These are phyloP conservation scores for Hyppa rectilinea DNA, from an alignment of 2,888 invertebrate species.

Conservation along the genomic window DNA sequence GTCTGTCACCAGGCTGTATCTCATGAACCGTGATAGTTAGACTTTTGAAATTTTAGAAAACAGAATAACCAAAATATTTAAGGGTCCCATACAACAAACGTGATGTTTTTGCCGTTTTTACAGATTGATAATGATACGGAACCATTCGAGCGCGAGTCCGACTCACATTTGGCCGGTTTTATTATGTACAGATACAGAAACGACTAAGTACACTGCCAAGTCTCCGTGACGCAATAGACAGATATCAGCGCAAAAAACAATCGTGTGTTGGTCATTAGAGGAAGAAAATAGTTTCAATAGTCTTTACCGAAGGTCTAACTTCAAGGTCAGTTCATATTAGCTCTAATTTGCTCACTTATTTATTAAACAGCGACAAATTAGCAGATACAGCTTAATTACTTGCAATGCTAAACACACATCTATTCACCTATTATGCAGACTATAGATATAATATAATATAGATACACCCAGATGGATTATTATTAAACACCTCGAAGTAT, in stretches of 20 bases:
- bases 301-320: background rate
- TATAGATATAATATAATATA: too few relatives aligned
- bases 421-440: background rate
- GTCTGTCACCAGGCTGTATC: too few relatives aligned
- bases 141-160: too few relatives aligned
- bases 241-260: background rate
- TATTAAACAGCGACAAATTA: conserved; percentile 17
- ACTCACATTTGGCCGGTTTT: too few relatives aligned
- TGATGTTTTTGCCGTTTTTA: too few relatives aligned
- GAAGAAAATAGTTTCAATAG: conserved; percentile 8
- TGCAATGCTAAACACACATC: conserved; percentile 24
- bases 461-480: too few relatives aligned
- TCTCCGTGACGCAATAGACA: background rate
- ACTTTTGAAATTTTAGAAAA: too few relatives aligned
- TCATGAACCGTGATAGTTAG: too few relatives aligned
- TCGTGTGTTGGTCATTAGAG: background rate
- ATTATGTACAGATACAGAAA: too few relatives aligned
- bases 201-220: background rate
- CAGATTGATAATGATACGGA: too few relatives aligned
- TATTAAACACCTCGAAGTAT: background rate
- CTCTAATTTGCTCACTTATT: conserved; percentile 22
- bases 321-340: conserved; percentile 36
- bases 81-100: too few relatives aligned
- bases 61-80: too few relatives aligned
- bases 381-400: conserved; percentile 9